phyloP scores from a whole-genome alignment of 1,140 invertebrate genomes.

The Nephila pilipes region DNA sequence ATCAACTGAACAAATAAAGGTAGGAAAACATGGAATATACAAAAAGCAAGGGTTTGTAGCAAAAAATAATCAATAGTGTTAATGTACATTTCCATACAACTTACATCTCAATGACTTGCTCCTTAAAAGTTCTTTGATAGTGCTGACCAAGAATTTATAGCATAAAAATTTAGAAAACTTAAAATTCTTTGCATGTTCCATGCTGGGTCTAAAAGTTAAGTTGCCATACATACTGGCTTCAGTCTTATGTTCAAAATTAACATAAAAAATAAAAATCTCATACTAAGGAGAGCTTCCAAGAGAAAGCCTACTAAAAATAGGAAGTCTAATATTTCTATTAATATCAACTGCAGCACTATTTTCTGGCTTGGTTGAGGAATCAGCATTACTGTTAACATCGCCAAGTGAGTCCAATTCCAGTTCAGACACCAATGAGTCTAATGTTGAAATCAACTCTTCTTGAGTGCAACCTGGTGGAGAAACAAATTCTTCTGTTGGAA shows the following conservation, averaged over 20 bases:
- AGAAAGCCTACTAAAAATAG: conserved; percentile 74
- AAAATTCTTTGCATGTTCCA: conserved; percentile 10
- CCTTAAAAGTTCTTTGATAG: background rate
- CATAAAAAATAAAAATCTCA: conserved; percentile 7
- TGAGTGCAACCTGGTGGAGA: conserved; percentile 22
- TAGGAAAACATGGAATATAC: conserved; percentile 34
- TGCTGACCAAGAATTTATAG: conserved; percentile 62
- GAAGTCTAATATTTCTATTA: conserved; percentile 60
- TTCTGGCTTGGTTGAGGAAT: background rate
- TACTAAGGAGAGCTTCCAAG: conserved; percentile 42
- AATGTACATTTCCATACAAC: conserved; percentile 61
- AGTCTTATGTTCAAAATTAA: conserved; percentile 69
- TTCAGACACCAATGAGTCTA: conserved; percentile 75
- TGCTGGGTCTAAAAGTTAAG: conserved; percentile 34
- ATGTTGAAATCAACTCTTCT: conserved; percentile 65
- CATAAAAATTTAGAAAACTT: conserved; percentile 61
- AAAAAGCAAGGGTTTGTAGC: conserved; percentile 26
- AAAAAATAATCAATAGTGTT: conserved; percentile 42
- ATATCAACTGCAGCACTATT: conserved; percentile 1
- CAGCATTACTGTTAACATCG: conserved; percentile 18
- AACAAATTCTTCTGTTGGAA: conserved; percentile 25
- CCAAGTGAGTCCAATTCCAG: conserved; percentile 69
- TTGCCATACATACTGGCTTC: conserved; percentile 56
- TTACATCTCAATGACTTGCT: conserved; percentile 20
- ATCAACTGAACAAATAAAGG: conserved; percentile 25